Evolutionary conservation across 2,113 vertebrate genomes (phyloP).

Genomic region (Centropristis striata): DNA sequence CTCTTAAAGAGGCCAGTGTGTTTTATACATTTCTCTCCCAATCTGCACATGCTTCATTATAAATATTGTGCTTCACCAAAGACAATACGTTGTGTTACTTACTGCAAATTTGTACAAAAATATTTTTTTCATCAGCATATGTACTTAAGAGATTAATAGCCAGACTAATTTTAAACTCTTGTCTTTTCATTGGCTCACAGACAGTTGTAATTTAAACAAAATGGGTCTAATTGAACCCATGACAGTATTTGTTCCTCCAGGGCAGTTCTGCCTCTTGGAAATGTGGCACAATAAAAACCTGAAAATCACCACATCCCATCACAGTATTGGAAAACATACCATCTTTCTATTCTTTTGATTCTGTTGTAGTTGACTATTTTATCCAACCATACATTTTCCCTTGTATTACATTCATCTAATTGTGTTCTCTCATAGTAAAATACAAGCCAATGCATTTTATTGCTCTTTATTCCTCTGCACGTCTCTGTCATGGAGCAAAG

Average conservation of each 20-base stretch:
- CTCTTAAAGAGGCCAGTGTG: neutral
- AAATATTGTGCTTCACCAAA: neutral
- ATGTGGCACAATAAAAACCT: neutral
- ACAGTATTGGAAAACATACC: neutral
- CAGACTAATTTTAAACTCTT: neutral
- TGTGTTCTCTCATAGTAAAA: constrained; percentile 19
- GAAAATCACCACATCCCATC: neutral
- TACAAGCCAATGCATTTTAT: constrained; percentile 8
- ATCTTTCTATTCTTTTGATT: neutral
- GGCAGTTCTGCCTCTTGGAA: neutral
- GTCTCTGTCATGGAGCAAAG: constrained; percentile 46
- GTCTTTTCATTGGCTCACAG: neutral
- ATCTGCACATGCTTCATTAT: neutral
- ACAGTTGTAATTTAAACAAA: neutral
- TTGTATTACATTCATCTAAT: constrained; percentile 44
- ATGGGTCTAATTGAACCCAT: neutral
- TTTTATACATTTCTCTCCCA: neutral
- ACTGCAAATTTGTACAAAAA: too few species aligned
- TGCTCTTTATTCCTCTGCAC: constrained; percentile 20
- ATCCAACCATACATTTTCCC: neutral
- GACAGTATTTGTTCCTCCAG: neutral
- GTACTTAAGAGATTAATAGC: neutral
- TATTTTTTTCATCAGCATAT: neutral
- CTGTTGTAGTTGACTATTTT: neutral
- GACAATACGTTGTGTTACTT: neutral